Base-by-base conservation (phyloP, 2,888 invertebrate species). In the Lissocephala sabroskyi region DNA sequence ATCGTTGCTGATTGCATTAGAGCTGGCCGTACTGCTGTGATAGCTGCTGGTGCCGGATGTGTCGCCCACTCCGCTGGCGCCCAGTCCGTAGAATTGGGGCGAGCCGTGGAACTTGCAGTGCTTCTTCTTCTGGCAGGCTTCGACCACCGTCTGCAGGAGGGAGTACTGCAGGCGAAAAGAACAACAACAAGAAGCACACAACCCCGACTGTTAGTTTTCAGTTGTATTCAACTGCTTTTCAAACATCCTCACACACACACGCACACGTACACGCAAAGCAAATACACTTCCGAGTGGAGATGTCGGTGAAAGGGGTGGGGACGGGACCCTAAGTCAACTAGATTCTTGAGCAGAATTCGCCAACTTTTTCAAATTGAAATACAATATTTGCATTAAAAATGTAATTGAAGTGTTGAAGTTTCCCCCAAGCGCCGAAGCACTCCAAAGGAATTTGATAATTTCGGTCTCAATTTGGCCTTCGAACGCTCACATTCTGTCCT, bases 61-160 rank as follows among this genome's bases (percentile, higher is more conserved):
- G 50, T 83, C 83, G 11, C 82, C 83, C 46, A 82, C 81, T 40
- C 83, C 84, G 55, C 83, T 83, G 46, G 82, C 79, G 17, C 81
- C 97, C 19, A 91, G 90, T 17, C 93, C 93, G 80, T 96, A 96
- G 29, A 92, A 92, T 77, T 91, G 90, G 2, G 95, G 92, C 62
- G 92, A 92, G 43, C 96, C 95, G 82, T 92, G 91, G 83, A 98
- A 92, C 83, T 93, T 93, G 87, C 98, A 98, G 82, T 92, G 92
- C 50, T 94, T 88, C 85, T 95, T 94, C 87, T 97, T 96, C 86
- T 97, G 95, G 86, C 98, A 98, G 36, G 94, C 91, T 81, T 95
- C 95, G 65, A 96, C 93, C 70, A 98, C 95, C 45, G 94, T 94
- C 94, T 97, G 96, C 84, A 96, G 91, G 88, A 95, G 88, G 68